Base-by-base conservation (phyloP, 2,888 invertebrate species). In the Lasius platythorax region DNA sequence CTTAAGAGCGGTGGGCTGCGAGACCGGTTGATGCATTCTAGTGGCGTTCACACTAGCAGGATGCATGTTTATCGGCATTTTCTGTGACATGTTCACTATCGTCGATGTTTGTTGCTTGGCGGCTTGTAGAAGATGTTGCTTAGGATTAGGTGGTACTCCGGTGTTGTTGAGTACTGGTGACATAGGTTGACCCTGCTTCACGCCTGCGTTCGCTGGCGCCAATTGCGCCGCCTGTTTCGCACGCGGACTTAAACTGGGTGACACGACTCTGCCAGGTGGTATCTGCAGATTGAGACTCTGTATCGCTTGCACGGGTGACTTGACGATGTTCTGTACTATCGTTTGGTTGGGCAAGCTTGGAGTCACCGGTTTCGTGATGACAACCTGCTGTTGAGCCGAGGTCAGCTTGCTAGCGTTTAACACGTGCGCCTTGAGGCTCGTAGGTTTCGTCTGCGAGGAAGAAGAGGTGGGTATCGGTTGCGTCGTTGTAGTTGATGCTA, bases 351-450 rank as follows among this genome's bases (percentile, higher is more conserved):
- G 89, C 3, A 92, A 30, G 40, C 72, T 91, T 1, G 95, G 91
- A 11, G 92, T 85, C 2, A 90, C 67, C 8, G 93, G 87, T 88
- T 94, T 95, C 0, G 92, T 88, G 3, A 94, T 91, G 3, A 93
- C 92, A 11, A 92, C 91, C 30, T 92, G 93, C 23, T 92, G 90
- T 50, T 90, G 92, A 4, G 91, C 82, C 33, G 89, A 91, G 56
- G 90, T 92, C 2, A 86, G 87, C 87, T 94, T 94, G 63, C 93
- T 94, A 3, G 94, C 94, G 76, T 96, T 96, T 30, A 97, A 92
- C 4, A 97, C 96, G 87, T 97, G 97, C 2, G 97, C 96, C 91
- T 97, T 97, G 3, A 97, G 93, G 6, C 96, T 96, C 30, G 96
- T 96, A 0, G 96, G 96, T 85, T 95, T 95, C 0, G 92, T 66